Percentiles rank a stretch among this genome's conserved stretches.
These are phyloP conservation scores for Drosophila niveifrons DNA, from an alignment of 2,888 invertebrate species.

Conservation along the genomic window DNA sequence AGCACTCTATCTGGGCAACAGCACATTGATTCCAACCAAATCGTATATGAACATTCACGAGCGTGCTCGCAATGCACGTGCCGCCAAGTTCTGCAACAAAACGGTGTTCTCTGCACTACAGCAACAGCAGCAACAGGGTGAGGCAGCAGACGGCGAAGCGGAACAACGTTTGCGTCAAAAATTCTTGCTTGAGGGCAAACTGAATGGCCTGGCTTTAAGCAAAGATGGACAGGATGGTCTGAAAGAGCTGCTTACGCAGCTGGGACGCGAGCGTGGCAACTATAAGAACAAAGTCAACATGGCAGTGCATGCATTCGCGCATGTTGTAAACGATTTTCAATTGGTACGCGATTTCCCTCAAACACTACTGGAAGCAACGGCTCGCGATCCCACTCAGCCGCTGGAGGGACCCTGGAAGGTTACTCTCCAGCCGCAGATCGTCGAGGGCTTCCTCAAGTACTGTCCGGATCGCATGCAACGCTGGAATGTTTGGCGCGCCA, in stretches of 20 bases:
- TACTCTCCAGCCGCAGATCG: conserved; percentile 90
- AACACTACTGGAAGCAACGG: conserved; percentile 88
- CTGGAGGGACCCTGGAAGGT: conserved; percentile 93
- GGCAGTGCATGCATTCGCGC: conserved; percentile 89
- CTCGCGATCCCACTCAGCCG: conserved; percentile 87
- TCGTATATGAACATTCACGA: conserved; percentile 92
- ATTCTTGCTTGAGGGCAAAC: conserved; percentile 92
- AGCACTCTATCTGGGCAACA: conserved; percentile 92
- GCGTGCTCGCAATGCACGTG: conserved; percentile 91
- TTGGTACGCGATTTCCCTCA: conserved; percentile 91
- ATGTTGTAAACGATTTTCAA: conserved; percentile 88
- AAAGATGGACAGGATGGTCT: conserved; percentile 87
- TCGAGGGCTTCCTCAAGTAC: conserved; percentile 92
- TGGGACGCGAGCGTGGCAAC: conserved; percentile 87
- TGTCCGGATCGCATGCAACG: conserved; percentile 92
- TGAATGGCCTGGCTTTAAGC: conserved; percentile 92
- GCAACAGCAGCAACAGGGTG: conserved; percentile 51
- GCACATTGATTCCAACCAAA: conserved; percentile 92
- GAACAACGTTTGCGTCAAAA: conserved; percentile 90
- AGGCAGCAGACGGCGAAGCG: conserved; percentile 62
- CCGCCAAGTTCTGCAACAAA: conserved; percentile 90
- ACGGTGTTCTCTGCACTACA: conserved; percentile 68
- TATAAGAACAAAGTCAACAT: conserved; percentile 90
- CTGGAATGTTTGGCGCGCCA: conserved; percentile 94
- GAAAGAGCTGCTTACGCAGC: conserved; percentile 86